Evolutionary conservation across 1,140 invertebrate species (phyloP).

Genomic region (Teleopsis dalmanni): DNA sequence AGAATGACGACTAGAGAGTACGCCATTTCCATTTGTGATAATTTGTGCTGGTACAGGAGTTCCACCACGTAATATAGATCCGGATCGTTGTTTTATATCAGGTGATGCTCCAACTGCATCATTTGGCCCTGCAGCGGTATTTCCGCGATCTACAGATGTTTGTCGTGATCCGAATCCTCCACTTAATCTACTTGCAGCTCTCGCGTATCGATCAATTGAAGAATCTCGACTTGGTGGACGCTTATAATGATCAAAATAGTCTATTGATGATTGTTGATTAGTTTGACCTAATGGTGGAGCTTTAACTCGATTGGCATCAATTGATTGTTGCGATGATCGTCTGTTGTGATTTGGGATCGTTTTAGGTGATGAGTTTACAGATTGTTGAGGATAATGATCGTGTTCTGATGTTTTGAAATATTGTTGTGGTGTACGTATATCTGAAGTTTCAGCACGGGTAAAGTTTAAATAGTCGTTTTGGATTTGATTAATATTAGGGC

Average conservation of each 20-base stretch:
- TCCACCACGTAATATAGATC: constrained; percentile 49
- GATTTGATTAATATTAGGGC: constrained; percentile 3
- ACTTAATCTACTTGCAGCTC: constrained; percentile 50
- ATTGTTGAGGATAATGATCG: constrained; percentile 6
- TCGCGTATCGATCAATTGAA: constrained; percentile 73
- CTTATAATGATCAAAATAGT: constrained; percentile 88
- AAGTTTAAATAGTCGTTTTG: constrained; percentile 7
- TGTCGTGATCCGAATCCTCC: constrained; percentile 57
- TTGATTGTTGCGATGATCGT: constrained; percentile 2
- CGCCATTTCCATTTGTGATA: constrained; percentile 47
- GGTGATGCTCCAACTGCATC: constrained; percentile 43
- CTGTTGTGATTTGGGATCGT: neutral
- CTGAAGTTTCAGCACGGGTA: constrained; percentile 5
- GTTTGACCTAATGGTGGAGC: constrained; percentile 49
- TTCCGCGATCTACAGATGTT: constrained; percentile 60
- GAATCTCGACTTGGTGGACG: constrained; percentile 78
- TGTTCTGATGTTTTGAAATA: constrained; percentile 12
- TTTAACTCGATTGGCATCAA: constrained; percentile 6
- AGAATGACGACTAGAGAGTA: constrained; percentile 46
- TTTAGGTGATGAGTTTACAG: no score
- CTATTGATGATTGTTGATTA: constrained; percentile 54
- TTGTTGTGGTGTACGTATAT: constrained; percentile 8
- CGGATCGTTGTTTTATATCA: constrained; percentile 48
- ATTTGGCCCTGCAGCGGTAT: constrained; percentile 45
- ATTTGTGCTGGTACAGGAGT: constrained; percentile 46